Percentiles rank a stretch among this genome's conserved stretches.
Conservation (phyloP, 2,113 vertebrate genomes). For the Tachysurus vachellii region DNA sequence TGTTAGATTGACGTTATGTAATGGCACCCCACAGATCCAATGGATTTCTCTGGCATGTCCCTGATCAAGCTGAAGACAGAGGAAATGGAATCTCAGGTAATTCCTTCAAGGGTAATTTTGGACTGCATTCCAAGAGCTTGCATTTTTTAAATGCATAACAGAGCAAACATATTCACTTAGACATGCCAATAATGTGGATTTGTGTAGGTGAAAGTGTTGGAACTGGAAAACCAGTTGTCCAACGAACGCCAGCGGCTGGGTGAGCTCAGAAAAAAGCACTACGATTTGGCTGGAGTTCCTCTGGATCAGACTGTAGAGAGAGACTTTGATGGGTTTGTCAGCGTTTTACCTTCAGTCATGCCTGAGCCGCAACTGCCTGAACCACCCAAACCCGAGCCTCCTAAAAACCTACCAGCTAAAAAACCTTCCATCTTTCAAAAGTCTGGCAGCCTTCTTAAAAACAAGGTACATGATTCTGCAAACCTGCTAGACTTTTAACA, state of each 20-base stretch:
- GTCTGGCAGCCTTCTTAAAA: slow-evolving; percentile 69
- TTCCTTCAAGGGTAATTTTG: neutral
- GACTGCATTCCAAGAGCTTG: neutral
- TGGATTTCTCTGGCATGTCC: slow-evolving; percentile 93
- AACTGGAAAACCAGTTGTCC: slow-evolving; percentile 88
- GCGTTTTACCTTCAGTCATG: slow-evolving; percentile 64
- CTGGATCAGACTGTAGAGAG: slow-evolving; percentile 66
- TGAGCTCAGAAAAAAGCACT: slow-evolving; percentile 90
- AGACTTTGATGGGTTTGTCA: slow-evolving; percentile 12
- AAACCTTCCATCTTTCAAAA: slow-evolving; percentile 69
- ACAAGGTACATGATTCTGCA: slow-evolving; percentile 57
- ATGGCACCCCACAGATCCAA: slow-evolving; percentile 72
- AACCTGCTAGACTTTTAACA: neutral
- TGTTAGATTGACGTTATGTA: neutral
- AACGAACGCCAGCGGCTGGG: slow-evolving; percentile 88
- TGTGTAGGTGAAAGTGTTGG: slow-evolving; percentile 87
- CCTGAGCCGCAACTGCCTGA: slow-evolving; percentile 56
- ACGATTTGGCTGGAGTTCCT: slow-evolving; percentile 76
- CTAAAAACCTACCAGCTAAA: slow-evolving; percentile 44
- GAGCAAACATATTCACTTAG: neutral
- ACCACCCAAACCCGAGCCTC: slow-evolving; percentile 35
- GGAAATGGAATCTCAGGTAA: slow-evolving; percentile 96
- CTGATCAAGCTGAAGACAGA: slow-evolving; percentile 95
- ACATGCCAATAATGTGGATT: neutral
- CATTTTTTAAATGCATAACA: neutral